phyloP scores from a whole-genome alignment of 2,113 vertebrate species.

The Campylomormyrus tamandua region DNA sequence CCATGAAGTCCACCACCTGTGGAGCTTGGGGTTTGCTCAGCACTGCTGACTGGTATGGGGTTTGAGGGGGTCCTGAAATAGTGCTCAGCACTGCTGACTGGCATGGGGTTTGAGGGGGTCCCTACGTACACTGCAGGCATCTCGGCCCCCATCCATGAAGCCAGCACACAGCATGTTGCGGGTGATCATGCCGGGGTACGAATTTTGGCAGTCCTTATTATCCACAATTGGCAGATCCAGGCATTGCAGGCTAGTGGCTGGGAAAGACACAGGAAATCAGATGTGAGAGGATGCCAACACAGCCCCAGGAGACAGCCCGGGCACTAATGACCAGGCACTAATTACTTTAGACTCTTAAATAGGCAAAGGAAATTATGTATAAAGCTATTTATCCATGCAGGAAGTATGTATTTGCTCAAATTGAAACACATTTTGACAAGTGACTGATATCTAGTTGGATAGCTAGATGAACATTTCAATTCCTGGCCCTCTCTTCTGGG shows the following conservation, averaged over 20 bases:
- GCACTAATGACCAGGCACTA: neutral
- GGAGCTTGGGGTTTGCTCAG: neutral
- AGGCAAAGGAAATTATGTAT: neutral
- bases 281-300: neutral
- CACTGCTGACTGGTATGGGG: neutral
- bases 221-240: constrained; percentile 48
- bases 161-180: constrained; percentile 57
- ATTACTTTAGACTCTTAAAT: neutral
- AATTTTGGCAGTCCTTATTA: constrained; percentile 26
- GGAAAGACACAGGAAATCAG: neutral
- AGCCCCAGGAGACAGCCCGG: neutral
- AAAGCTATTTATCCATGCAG: neutral
- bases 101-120: neutral
- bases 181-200: constrained; percentile 57
- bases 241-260: constrained; percentile 49
- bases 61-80: neutral
- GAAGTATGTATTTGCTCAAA: neutral
- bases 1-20: neutral
- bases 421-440: neutral
- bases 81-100: neutral
- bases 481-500: neutral
- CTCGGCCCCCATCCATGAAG: constrained; percentile 51
- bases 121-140: constrained; percentile 48
- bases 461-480: neutral
- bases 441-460: neutral